Evolutionary conservation across 2,797 vertebrate species (phyloP).

Genomic region (Cheirogaleus major): DNA sequence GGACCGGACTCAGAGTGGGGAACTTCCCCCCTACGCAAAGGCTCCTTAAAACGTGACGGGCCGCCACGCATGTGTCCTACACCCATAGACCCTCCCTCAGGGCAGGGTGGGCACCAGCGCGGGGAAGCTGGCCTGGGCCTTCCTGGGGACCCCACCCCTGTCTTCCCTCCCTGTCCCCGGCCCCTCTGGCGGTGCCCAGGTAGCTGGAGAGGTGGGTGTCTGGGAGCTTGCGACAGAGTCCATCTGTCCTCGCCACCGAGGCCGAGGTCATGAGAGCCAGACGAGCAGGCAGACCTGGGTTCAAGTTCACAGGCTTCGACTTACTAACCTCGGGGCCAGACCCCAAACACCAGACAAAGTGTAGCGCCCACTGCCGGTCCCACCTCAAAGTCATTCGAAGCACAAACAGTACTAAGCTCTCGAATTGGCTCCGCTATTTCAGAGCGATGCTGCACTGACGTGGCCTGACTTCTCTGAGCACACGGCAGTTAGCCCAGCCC

Average conservation of each 20-base stretch:
- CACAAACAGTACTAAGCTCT: too few relatives aligned
- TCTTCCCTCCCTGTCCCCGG: not conserved
- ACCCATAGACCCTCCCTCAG: not conserved
- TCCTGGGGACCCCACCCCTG: not conserved
- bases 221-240: not conserved
- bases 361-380: fast-evolving
- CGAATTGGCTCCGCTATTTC: not conserved
- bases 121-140: not conserved
- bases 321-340: not conserved
- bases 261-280: not conserved
- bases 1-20: not conserved
- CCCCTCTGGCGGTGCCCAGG: not conserved
- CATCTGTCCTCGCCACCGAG: not conserved
- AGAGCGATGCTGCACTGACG: not conserved
- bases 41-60: not conserved
- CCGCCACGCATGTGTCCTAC: not conserved
- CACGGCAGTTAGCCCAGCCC: not conserved
- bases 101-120: too few relatives aligned
- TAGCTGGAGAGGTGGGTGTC: not conserved
- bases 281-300: too few relatives aligned
- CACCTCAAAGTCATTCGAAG: not conserved
- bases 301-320: fast-evolving
- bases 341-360: not conserved
- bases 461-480: not conserved
- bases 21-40: not conserved